These are phyloP conservation scores for Leptobrachium leishanense DNA, from an alignment of 2,113 vertebrate species.

Conservation along the genomic window DNA sequence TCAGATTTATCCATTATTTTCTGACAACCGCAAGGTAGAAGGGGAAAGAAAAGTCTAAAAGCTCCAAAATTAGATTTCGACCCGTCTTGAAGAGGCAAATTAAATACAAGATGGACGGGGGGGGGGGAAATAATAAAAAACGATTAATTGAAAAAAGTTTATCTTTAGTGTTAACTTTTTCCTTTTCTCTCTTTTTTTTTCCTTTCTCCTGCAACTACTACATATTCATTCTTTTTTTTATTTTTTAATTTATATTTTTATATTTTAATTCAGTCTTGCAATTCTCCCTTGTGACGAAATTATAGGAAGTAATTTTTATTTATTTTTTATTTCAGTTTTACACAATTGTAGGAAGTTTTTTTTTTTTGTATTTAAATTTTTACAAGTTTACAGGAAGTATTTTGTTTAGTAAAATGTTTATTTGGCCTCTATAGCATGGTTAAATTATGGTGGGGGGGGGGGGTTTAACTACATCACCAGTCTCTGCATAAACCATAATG, in stretches of 20 bases:
- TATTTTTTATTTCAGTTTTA: too few species aligned
- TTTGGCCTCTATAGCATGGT: conserved; percentile 24
- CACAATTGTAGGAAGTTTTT: neutral
- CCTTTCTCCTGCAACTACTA: neutral
- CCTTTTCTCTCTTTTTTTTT: conserved; percentile 7
- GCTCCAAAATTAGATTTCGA: conserved; percentile 34
- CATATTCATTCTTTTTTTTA: neutral
- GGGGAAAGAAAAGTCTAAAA: conserved; percentile 10
- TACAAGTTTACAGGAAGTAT: conserved; percentile 22
- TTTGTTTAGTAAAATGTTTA: conserved; percentile 31
- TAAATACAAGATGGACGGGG: neutral
- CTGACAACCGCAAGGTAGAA: conserved; percentile 32
- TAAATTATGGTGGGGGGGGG: conserved; percentile 24
- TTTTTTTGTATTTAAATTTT: conserved; percentile 10
- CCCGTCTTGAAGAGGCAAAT: conserved; percentile 12
- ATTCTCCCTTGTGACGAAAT: too few species aligned
- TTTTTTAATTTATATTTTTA: conserved; percentile 1
- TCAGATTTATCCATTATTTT: conserved; percentile 40
- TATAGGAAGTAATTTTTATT: too few species aligned
- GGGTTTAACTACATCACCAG: conserved; percentile 8
- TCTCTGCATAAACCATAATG: conserved; percentile 14
- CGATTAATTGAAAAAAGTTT: conserved; percentile 33
- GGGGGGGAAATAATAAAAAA: neutral
- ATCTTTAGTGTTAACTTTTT: conserved; percentile 6
- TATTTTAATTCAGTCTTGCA: neutral